Evolutionary conservation across 2,797 vertebrate species (phyloP).

Genomic region (Mus spretus): DNA sequence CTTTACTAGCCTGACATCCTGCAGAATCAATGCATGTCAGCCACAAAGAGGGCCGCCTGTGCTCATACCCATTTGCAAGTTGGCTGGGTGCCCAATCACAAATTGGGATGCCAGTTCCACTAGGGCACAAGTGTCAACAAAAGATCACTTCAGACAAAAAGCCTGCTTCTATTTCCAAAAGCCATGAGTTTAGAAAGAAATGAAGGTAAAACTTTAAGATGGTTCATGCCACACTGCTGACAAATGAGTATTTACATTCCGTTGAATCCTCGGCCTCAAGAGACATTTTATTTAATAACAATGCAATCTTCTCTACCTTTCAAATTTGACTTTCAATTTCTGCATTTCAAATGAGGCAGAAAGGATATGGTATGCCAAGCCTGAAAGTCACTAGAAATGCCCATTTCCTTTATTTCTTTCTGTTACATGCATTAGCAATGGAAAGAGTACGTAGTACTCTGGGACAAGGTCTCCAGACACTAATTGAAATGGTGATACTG

Average conservation of each 20-base stretch:
- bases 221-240: constrained; percentile 71
- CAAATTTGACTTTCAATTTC: constrained; percentile 76
- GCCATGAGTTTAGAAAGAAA: constrained; percentile 58
- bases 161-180: constrained; percentile 69
- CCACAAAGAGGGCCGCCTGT: not conserved
- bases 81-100: constrained; percentile 78
- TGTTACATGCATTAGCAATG: constrained; percentile 21
- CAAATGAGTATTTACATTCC: constrained; percentile 74
- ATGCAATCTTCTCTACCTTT: constrained; percentile 70
- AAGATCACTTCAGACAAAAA: constrained; percentile 78
- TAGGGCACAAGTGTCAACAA: constrained; percentile 72
- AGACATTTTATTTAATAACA: constrained; percentile 77
- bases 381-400: constrained; percentile 58
- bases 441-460: constrained; percentile 70
- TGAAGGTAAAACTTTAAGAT: constrained; percentile 56
- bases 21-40: constrained; percentile 64
- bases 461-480: constrained; percentile 72
- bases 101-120: constrained; percentile 79
- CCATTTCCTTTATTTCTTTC: constrained; percentile 63
- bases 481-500: constrained; percentile 70
- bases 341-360: constrained; percentile 72
- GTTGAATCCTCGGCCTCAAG: constrained; percentile 64
- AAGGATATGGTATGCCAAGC: constrained; percentile 55
- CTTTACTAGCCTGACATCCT: constrained; percentile 77
- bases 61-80: constrained; percentile 69